phyloP scores from a whole-genome alignment of 2,113 vertebrate species.

The Tricholaema leucomelas region DNA sequence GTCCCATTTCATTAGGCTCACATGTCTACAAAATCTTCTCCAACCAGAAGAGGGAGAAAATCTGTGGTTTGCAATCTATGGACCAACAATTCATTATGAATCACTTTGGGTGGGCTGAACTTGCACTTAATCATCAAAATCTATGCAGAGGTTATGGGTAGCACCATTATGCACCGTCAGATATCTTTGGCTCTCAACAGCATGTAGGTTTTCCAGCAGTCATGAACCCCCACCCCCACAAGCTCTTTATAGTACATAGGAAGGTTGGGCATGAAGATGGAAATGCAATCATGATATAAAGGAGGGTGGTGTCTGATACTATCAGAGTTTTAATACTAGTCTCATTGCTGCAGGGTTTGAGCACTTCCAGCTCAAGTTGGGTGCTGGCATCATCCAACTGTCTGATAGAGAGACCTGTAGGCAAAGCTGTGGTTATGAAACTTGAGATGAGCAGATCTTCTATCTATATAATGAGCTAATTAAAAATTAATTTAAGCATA shows the following conservation, averaged over 20 bases:
- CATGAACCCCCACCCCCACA: background rate
- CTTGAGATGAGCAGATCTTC: slow-evolving; percentile 49
- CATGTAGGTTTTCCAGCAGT: slow-evolving; percentile 9
- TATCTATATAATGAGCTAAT: slow-evolving; percentile 64
- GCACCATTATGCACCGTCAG: background rate
- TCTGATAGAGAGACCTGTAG: slow-evolving; percentile 50
- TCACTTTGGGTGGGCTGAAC: slow-evolving; percentile 47
- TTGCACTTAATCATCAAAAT: slow-evolving; percentile 38
- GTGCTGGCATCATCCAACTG: slow-evolving; percentile 25
- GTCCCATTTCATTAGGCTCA: background rate
- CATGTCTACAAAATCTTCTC: background rate
- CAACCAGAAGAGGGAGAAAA: slow-evolving; percentile 1
- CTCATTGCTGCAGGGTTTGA: slow-evolving; percentile 1
- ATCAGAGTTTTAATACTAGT: slow-evolving; percentile 53
- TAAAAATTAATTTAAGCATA: slow-evolving; percentile 67
- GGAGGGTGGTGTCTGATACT: slow-evolving; percentile 50
- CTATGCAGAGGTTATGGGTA: background rate
- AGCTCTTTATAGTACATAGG: background rate
- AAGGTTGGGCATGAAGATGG: slow-evolving; percentile 5
- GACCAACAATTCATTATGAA: background rate
- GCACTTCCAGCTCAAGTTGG: slow-evolving; percentile 32
- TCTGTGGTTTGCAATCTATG: background rate
- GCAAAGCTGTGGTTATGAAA: slow-evolving; percentile 57
- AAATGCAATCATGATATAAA: slow-evolving; percentile 41
- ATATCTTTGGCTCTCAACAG: background rate